phyloP scores from a whole-genome alignment of 2,797 vertebrate genomes.

The Tolypeutes matacus region DNA sequence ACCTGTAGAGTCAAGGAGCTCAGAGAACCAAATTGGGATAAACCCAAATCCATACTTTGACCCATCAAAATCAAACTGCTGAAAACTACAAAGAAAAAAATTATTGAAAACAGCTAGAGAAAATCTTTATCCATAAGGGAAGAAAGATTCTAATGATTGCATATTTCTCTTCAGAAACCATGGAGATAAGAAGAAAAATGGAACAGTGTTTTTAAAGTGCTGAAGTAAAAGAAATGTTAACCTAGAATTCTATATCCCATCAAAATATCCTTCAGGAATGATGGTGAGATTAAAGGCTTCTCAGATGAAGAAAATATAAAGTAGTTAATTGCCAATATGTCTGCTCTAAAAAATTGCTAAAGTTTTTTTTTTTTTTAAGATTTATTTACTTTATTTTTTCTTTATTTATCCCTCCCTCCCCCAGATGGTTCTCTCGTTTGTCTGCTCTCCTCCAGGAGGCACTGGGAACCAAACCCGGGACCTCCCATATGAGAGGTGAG shows the following conservation, averaged over 20 bases:
- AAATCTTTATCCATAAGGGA: constrained; percentile 10
- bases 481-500: too few relatives aligned
- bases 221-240: constrained; percentile 15
- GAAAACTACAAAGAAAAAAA: neutral
- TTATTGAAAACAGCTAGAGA: neutral
- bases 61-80: neutral
- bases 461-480: too few relatives aligned
- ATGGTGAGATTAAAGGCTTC: constrained; percentile 23
- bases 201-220: neutral
- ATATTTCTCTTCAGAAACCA: neutral
- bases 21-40: neutral
- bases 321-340: neutral
- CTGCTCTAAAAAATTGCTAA: constrained; percentile 24
- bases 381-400: too few relatives aligned
- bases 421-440: too few relatives aligned
- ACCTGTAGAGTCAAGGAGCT: neutral
- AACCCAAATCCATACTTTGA: neutral
- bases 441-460: too few relatives aligned
- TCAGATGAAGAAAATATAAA: constrained; percentile 39
- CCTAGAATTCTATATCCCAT: neutral
- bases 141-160: neutral
- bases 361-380: too few relatives aligned
- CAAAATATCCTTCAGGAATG: constrained; percentile 45
- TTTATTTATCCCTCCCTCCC: too few relatives aligned
- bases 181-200: neutral